Conservation (phyloP, 2,888 invertebrate genomes). For the Sericinus montela region DNA sequence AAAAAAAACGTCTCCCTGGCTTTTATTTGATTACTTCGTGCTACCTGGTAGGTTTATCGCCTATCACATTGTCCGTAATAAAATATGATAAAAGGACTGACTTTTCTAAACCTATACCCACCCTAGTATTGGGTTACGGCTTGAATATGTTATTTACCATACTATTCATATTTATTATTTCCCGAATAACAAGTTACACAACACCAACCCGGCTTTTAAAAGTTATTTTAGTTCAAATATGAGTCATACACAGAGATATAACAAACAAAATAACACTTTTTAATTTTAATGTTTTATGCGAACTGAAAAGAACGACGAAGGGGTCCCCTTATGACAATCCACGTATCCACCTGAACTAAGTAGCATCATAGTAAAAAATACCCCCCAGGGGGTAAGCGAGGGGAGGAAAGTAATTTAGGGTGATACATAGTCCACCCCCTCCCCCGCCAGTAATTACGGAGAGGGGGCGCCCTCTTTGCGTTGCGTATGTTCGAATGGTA, state of each 20-base stretch:
- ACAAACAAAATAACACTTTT: not conserved
- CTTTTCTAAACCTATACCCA: too few relatives aligned
- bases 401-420: constrained; percentile 67
- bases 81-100: too few relatives aligned
- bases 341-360: constrained; percentile 19
- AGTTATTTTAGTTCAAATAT: too few relatives aligned
- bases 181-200: too few relatives aligned
- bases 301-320: constrained; percentile 2
- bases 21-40: too few relatives aligned
- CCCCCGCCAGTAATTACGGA: constrained; percentile 38
- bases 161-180: too few relatives aligned
- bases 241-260: not conserved
- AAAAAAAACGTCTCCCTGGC: too few relatives aligned
- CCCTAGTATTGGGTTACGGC: too few relatives aligned
- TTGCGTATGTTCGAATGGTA: constrained; percentile 11
- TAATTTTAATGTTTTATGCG: constrained; percentile 1
- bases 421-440: constrained; percentile 50
- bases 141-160: too few relatives aligned
- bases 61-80: too few relatives aligned
- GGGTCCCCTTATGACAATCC: constrained; percentile 11
- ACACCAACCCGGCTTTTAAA: too few relatives aligned
- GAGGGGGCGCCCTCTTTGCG: constrained; percentile 9
- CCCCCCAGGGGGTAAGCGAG: constrained; percentile 33
- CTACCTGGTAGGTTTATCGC: too few relatives aligned
- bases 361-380: constrained; percentile 38